These are phyloP conservation scores for Drosophila nr. fundita DNA, from an alignment of 2,888 invertebrate species.

Conservation along the genomic window DNA sequence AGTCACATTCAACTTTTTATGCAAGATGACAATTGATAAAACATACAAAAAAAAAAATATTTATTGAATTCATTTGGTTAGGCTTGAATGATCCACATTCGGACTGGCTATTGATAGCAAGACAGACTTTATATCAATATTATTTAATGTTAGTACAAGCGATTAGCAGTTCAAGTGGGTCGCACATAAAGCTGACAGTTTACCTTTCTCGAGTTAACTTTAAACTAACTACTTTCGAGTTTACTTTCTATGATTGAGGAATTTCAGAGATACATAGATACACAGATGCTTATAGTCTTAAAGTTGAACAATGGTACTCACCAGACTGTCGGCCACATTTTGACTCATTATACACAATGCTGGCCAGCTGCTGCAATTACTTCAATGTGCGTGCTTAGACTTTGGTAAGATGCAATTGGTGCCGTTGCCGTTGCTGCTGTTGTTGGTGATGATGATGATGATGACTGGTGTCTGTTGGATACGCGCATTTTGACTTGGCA, in stretches of 20 bases:
- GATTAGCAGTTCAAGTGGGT: slow-evolving; percentile 49
- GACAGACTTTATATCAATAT: slow-evolving; percentile 27
- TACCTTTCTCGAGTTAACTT: slow-evolving; percentile 13
- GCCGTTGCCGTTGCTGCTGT: slow-evolving; percentile 6
- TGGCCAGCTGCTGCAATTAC: slow-evolving; percentile 72
- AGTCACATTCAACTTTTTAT: background rate
- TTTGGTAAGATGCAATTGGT: slow-evolving; percentile 71
- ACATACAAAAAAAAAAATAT: background rate
- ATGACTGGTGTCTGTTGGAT: slow-evolving; percentile 69
- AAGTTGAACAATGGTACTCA: slow-evolving; percentile 65
- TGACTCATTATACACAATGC: slow-evolving; percentile 82
- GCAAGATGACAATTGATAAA: slow-evolving; percentile 3
- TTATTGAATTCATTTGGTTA: slow-evolving; percentile 1
- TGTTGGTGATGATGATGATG: slow-evolving; percentile 42
- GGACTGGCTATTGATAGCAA: slow-evolving; percentile 32
- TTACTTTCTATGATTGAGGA: slow-evolving; percentile 56
- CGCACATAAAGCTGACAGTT: slow-evolving; percentile 8
- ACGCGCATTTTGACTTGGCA: slow-evolving; percentile 69
- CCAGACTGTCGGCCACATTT: slow-evolving; percentile 85
- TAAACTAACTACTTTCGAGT: slow-evolving; percentile 56
- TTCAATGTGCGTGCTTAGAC: slow-evolving; percentile 71
- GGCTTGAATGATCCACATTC: background rate
- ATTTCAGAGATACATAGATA: slow-evolving; percentile 7
- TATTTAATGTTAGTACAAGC: slow-evolving; percentile 18
- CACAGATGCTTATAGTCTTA: background rate